Evolutionary conservation across 2,113 vertebrate genomes (phyloP).

Genomic region (Eudyptes chrysolophus): DNA sequence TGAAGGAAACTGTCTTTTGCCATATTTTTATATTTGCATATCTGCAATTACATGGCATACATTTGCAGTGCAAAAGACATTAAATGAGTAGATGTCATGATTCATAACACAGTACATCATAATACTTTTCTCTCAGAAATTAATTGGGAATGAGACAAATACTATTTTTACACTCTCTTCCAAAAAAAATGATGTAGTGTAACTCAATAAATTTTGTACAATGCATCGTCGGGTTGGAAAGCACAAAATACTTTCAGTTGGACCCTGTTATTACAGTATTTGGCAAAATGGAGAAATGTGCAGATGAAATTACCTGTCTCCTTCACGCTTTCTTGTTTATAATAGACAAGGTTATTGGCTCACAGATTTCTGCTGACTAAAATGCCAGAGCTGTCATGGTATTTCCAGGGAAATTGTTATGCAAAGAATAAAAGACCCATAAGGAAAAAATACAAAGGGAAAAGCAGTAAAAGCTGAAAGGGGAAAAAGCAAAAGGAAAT

Average conservation of each 20-base stretch:
- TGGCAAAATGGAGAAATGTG: neutral
- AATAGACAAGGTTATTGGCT: neutral
- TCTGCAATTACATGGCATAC: neutral
- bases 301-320: neutral
- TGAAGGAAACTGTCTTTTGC: conserved; percentile 5
- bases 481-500: neutral
- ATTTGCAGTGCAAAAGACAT: neutral
- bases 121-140: neutral
- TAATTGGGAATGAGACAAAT: neutral
- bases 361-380: conserved; percentile 32
- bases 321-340: conserved; percentile 3
- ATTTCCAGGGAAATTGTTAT: conserved; percentile 2
- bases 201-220: neutral
- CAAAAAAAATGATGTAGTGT: neutral
- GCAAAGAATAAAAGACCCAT: neutral
- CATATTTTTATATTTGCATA: neutral
- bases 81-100: neutral
- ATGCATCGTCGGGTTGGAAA: neutral
- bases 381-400: conserved; percentile 30
- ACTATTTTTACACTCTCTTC: neutral
- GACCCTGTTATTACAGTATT: neutral
- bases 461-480: neutral
- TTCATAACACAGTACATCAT: neutral
- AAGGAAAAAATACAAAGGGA: neutral
- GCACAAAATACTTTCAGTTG: neutral